Evolutionary conservation across 2,113 vertebrate genomes (phyloP), one percentile per base, ranked within the genome.

Genomic region (Clarias gariepinus): DNA sequence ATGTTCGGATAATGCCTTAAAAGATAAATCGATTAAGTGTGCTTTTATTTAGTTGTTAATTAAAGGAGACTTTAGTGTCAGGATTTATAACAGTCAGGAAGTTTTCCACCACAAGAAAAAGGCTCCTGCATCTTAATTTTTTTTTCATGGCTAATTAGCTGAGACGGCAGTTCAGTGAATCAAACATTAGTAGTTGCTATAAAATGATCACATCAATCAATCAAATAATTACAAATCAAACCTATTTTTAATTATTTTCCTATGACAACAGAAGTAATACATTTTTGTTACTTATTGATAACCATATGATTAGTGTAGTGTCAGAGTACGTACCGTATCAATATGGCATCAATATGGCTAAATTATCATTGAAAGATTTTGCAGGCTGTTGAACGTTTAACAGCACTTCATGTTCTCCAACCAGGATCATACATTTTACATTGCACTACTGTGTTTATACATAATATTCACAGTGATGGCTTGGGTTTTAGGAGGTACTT

Each of bases 391-490:
- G 83, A 33, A 55, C 47, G 1, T 12, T 76, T 13, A 74, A 52
- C 21, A 12, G 4, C 21, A 74, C 68, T 61, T 9, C 4, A 80
- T 52, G 76, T 36, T 81, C 55, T 63, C 25, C 81, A 79, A 19
- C 25, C 41, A 53, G 30, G 25, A 19, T 73, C 53, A 36, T 60
- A 78, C 12, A 47, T 30, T 33, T 47, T 69, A 55, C 36, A 60
- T 82, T 82, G 41, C 69, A 61, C 19, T 30, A 66, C 73, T 55
- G 58, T 41, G 36, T 66, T 73, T 86, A 82, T n/a, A 81, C 64
- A 30, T 6, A 25, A 80, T 58, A 58, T 79, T 79, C 7, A 79
- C 16, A 79, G 0, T 79, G 16, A 16, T 77, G 25, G 74, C 23
- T 55, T 8, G 55, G 25, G n/a, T 28, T 11, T 47, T 77, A 53